Evolutionary conservation across 2,797 vertebrate species (phyloP).

Genomic region (Delichon dasypus): DNA sequence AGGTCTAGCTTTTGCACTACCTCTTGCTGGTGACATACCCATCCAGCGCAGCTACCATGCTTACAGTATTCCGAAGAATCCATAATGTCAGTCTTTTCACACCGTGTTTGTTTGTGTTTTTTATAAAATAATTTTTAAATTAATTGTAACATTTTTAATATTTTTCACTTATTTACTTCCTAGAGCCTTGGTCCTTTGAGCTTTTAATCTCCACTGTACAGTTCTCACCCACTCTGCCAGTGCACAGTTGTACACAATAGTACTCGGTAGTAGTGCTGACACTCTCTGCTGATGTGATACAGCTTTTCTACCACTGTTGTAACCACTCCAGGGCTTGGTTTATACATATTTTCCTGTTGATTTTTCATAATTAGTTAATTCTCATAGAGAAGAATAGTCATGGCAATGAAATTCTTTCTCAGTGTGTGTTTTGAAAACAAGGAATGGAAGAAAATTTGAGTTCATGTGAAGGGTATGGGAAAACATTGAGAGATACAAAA

Average conservation of each 20-base stretch:
- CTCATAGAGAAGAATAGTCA: neutral
- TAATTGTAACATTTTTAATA: neutral
- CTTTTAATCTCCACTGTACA: neutral
- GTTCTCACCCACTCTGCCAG: neutral
- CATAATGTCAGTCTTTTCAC: neutral
- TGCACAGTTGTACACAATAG: too few relatives aligned
- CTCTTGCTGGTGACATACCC: neutral
- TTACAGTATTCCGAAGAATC: neutral
- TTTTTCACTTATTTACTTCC: neutral
- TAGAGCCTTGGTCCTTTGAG: neutral
- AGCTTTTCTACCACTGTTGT: neutral
- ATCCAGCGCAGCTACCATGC: neutral
- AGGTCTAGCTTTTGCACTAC: neutral
- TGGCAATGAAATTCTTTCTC: neutral
- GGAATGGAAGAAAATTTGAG: neutral
- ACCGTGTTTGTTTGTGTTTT: neutral
- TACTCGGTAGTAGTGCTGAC: too few relatives aligned
- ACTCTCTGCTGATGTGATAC: neutral
- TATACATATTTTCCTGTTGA: neutral
- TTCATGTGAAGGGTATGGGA: neutral
- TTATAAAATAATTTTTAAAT: neutral
- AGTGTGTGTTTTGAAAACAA: neutral
- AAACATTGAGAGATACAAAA: neutral
- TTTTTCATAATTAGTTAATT: neutral
- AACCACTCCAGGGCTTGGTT: neutral